Conservation (phyloP, 2,113 vertebrate genomes). For the Scopus umbretta region DNA sequence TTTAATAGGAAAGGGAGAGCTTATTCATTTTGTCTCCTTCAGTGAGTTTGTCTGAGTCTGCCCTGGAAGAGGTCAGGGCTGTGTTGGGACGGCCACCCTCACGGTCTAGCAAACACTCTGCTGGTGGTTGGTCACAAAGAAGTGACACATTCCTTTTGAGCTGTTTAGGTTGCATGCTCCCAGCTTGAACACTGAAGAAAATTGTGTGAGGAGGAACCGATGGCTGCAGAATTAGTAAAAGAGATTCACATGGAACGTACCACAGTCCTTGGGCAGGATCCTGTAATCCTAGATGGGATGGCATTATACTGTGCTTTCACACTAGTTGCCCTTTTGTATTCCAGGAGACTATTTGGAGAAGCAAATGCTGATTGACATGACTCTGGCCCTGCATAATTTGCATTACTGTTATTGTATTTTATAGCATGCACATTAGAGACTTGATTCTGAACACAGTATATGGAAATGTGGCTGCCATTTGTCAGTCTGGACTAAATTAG, state of each 20-base stretch:
- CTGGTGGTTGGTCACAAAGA: neutral
- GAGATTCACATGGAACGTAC: neutral
- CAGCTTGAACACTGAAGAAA: neutral
- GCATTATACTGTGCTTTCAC: neutral
- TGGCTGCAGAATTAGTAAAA: neutral
- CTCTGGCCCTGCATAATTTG: constrained; percentile 9
- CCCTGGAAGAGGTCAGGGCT: neutral
- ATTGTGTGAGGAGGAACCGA: neutral
- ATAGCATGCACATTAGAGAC: neutral
- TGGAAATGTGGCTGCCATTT: constrained; percentile 22
- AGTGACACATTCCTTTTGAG: constrained; percentile 29
- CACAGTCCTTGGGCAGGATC: neutral
- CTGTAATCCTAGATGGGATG: constrained; percentile 8
- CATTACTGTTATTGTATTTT: neutral
- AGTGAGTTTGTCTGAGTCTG: neutral
- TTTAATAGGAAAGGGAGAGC: neutral
- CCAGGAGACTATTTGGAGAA: constrained; percentile 19
- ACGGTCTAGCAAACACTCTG: neutral
- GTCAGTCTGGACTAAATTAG: neutral
- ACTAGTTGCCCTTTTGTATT: constrained; percentile 20
- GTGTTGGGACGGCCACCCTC: neutral
- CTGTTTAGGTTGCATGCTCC: neutral
- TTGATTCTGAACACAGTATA: neutral
- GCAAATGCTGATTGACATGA: constrained; percentile 9
- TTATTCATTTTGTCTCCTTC: neutral